Base-by-base conservation (phyloP, 2,797 vertebrate genomes). In the Lutjanus argentimaculatus region DNA sequence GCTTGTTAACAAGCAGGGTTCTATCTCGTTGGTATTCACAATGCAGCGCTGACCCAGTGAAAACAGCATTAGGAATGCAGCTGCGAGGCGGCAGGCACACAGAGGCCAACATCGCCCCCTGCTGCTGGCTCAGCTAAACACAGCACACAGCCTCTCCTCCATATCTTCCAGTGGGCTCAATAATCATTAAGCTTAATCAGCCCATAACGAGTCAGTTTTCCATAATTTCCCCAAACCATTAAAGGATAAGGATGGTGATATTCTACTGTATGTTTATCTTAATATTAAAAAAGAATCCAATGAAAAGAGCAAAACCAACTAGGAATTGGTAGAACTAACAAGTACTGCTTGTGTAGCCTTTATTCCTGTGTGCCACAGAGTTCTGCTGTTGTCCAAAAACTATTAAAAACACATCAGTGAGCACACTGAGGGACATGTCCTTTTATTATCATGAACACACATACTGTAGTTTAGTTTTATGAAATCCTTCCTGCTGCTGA, bases 61-160 rank as follows among this genome's bases (percentile, higher is more conserved):
- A 91, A 85, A 84, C 71, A 72, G 79, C 84, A 91, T 89, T 86
- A 84, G 76, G 61, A 79, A 83, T 88, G 86, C 85, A 89, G 88
- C 88, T 92, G 85, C 43, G 68, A 66, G 68, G 22, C 1, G 19
- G 30, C 77, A 51, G 56, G 56, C 56, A 51, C 22, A 78, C 53
- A 63, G 88, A 93, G 78, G 90, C 67, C 83, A 84, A 92, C 85
- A 87, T 64, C 81, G 75, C 93, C 94, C 93, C 93, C 94, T 93
- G 82, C 92, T 95, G 95, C 63, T 61, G 6, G 17, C 56, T 53
- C 52, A 16, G 51, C 5, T 19, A 45, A 75, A 17, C 76, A 69
- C 79, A 86, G 68, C 58, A 6, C 2, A 52, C 15, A 19, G 70
- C 30, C 1, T 59, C 17, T 43, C 52, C 59, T 40, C 56, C 4